These are phyloP conservation scores for Drosophila cardini DNA, from an alignment of 1,140 invertebrate species.

Conservation along the genomic window DNA sequence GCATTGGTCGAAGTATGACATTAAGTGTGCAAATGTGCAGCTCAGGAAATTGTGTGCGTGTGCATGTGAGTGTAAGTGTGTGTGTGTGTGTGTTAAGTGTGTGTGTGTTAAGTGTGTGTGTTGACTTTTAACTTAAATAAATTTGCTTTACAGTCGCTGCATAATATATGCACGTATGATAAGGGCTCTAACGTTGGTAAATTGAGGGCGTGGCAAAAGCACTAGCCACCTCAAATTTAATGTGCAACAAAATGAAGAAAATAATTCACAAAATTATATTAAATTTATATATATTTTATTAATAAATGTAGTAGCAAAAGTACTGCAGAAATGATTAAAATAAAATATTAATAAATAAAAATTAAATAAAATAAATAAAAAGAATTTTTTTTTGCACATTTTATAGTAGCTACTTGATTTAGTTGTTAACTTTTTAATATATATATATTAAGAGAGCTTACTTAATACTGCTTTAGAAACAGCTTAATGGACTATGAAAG, in stretches of 20 bases:
- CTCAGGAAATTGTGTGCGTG: not conserved
- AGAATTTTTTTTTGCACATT: too few relatives aligned
- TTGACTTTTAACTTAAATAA: slow-evolving; percentile 69
- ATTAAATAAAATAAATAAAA: too few relatives aligned
- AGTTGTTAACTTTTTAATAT: too few relatives aligned
- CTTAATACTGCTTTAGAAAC: too few relatives aligned
- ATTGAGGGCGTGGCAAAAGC: slow-evolving; percentile 16
- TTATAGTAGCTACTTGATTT: too few relatives aligned
- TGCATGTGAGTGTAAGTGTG: slow-evolving; percentile 10
- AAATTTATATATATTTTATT: not conserved
- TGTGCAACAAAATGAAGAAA: slow-evolving; percentile 16
- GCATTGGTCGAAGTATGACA: slow-evolving; percentile 49
- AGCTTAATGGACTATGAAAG: too few relatives aligned
- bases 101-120: slow-evolving; percentile 32
- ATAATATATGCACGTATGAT: slow-evolving; percentile 34
- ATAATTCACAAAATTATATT: not conserved
- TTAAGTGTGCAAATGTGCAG: slow-evolving; percentile 66
- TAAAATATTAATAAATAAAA: too few relatives aligned
- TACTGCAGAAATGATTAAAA: too few relatives aligned
- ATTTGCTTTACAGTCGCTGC: slow-evolving; percentile 54
- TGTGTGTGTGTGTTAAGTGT: slow-evolving; percentile 16
- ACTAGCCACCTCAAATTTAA: slow-evolving; percentile 29
- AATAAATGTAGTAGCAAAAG: too few relatives aligned
- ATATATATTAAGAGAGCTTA: too few relatives aligned
- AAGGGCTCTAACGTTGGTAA: slow-evolving; percentile 3